Percentiles rank a stretch among this genome's conserved stretches.
Conservation (phyloP, 2,888 invertebrate genomes). For the Neelides folsomi region DNA sequence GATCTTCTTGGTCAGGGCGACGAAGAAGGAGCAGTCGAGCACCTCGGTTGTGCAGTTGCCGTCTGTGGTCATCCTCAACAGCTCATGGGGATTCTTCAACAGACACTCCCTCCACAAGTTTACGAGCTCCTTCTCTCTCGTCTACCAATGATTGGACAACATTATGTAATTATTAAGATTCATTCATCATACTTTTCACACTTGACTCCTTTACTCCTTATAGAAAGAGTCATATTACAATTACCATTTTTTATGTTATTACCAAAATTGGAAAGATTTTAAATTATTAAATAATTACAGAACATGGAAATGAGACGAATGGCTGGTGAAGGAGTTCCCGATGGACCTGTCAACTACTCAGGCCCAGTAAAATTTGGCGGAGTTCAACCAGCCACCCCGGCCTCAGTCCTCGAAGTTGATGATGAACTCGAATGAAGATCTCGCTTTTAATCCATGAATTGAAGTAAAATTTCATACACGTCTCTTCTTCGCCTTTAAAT, state of each 20-base stretch:
- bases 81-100: slow-evolving; percentile 74
- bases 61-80: slow-evolving; percentile 92
- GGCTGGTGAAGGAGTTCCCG: slow-evolving; percentile 24
- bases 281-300: slow-evolving; percentile 7
- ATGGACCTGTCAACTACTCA: slow-evolving; percentile 11
- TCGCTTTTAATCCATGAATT: neutral
- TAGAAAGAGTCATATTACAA: neutral
- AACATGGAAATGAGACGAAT: slow-evolving; percentile 27
- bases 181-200: slow-evolving; percentile 2
- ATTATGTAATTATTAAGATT: neutral
- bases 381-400: slow-evolving; percentile 5
- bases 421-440: slow-evolving; percentile 27
- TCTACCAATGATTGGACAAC: slow-evolving; percentile 51
- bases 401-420: slow-evolving; percentile 22
- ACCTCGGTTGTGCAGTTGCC: slow-evolving; percentile 91
- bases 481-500: no score
- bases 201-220: slow-evolving; percentile 1
- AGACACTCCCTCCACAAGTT: slow-evolving; percentile 87
- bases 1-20: slow-evolving; percentile 75
- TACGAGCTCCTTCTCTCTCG: slow-evolving; percentile 77
- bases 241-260: neutral
- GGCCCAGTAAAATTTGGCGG: slow-evolving; percentile 13
- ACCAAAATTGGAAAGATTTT: neutral
- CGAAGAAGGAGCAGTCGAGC: slow-evolving; percentile 81
- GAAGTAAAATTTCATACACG: no score